Conservation (phyloP, 2,113 vertebrate genomes). For the Phaetusa simplex region DNA sequence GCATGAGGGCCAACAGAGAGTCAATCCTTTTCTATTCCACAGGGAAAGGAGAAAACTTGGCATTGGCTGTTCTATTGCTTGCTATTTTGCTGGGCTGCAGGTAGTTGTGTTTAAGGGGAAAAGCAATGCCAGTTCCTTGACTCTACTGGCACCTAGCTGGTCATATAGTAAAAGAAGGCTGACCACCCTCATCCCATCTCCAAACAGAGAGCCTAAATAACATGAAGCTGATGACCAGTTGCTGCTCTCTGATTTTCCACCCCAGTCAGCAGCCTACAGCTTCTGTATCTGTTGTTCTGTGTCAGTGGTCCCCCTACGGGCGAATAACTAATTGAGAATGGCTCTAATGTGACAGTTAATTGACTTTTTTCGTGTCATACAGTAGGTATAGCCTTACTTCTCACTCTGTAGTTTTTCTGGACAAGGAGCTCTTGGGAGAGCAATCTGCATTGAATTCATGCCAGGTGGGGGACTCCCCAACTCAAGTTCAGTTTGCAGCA, state of each 20-base stretch:
- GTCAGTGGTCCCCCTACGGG: not conserved
- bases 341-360: too few relatives aligned
- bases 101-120: not conserved
- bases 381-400: not conserved
- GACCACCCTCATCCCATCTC: not conserved
- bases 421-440: not conserved
- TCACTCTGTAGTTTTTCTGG: not conserved
- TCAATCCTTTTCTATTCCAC: not conserved
- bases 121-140: not conserved
- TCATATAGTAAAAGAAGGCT: not conserved
- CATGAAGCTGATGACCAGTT: not conserved
- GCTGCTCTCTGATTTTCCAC: not conserved
- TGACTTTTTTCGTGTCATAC: not conserved
- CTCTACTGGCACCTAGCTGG: not conserved
- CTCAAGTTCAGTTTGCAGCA: not conserved
- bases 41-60: not conserved
- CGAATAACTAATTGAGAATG: not conserved
- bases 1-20: fast-evolving
- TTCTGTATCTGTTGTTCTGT: not conserved
- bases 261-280: not conserved
- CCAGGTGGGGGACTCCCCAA: not conserved
- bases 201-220: not conserved
- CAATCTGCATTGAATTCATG: not conserved
- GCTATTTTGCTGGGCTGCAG: not conserved
- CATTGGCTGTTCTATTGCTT: not conserved